These are phyloP conservation scores for Parthenolecanium corni DNA, from an alignment of 2,888 invertebrate species.

Conservation along the genomic window DNA sequence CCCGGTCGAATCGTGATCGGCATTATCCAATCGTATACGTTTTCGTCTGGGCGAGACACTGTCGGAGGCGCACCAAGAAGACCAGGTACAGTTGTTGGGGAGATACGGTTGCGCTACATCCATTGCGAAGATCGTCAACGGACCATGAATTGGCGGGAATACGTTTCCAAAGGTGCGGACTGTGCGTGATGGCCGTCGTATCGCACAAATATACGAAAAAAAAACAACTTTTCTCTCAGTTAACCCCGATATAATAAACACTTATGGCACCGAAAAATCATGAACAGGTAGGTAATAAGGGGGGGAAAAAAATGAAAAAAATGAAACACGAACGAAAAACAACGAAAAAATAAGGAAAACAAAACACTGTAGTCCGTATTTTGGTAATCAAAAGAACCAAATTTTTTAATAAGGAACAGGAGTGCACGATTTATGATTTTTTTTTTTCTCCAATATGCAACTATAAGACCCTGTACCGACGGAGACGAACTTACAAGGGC, in stretches of 20 bases:
- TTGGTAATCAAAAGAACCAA: neutral
- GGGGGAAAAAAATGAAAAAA: too few relatives aligned
- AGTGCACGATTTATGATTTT: neutral
- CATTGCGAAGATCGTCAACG: slow-evolving; percentile 15
- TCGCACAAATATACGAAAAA: slow-evolving; percentile 7
- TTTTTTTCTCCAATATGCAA: neutral
- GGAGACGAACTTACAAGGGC: slow-evolving; percentile 30
- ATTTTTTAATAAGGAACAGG: neutral
- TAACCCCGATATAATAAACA: neutral
- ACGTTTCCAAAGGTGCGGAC: neutral
- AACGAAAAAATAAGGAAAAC: neutral
- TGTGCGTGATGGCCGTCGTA: neutral
- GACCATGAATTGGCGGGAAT: slow-evolving; percentile 8
- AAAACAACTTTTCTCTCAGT: slow-evolving; percentile 1
- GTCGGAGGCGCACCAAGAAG: slow-evolving; percentile 18
- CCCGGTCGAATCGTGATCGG: neutral
- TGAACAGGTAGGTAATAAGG: neutral
- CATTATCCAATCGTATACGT: slow-evolving; percentile 9
- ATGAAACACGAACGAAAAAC: neutral
- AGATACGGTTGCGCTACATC: slow-evolving; percentile 24
- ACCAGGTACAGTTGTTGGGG: slow-evolving; percentile 17
- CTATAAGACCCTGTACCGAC: neutral
- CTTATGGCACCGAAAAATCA: slow-evolving; percentile 5
- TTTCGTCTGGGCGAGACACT: slow-evolving; percentile 2
- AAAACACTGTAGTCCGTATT: too few relatives aligned